Evolutionary conservation across 1,140 invertebrate species (phyloP).

Genomic region (Fragariocoptes setiger): DNA sequence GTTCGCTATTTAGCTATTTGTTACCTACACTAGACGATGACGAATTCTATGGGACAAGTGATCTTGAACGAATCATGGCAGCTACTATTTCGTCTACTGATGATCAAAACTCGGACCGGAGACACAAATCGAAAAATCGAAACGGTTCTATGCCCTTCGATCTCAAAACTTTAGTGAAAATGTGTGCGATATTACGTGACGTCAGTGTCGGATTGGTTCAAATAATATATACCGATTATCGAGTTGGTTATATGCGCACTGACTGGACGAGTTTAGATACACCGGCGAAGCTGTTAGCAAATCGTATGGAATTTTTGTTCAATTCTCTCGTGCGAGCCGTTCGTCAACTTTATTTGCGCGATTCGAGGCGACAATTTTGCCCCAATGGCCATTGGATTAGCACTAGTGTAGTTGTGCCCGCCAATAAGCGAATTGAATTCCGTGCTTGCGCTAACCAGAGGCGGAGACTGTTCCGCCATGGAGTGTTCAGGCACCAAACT

Average conservation of each 20-base stretch:
- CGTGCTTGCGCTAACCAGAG: conserved; percentile 20
- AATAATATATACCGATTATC: conserved; percentile 49
- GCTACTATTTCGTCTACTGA: no score
- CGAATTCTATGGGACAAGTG: no score
- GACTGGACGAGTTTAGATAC: background rate
- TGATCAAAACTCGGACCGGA: no score
- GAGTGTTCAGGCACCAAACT: conserved; percentile 25
- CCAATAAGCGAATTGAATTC: conserved; percentile 27
- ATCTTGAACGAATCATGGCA: no score
- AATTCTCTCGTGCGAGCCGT: conserved; percentile 34
- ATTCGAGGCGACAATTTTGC: conserved; percentile 39
- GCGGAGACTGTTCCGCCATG: conserved; percentile 24
- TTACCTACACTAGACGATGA: conserved; percentile 55
- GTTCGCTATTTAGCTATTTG: conserved; percentile 43
- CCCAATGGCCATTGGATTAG: conserved; percentile 41
- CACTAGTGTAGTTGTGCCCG: conserved; percentile 28
- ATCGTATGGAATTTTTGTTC: conserved; percentile 12
- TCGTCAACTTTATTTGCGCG: conserved; percentile 44
- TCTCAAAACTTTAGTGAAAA: conserved; percentile 18
- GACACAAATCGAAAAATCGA: conserved; percentile 10
- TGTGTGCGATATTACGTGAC: conserved; percentile 23
- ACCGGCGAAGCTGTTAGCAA: conserved; percentile 4
- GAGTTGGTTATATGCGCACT: conserved; percentile 18
- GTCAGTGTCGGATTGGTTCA: conserved; percentile 60
- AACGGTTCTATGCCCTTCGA: conserved; percentile 21